These are phyloP conservation scores for Prionailurus viverrinus DNA, from an alignment of 2,113 vertebrate species.

Conservation along the genomic window DNA sequence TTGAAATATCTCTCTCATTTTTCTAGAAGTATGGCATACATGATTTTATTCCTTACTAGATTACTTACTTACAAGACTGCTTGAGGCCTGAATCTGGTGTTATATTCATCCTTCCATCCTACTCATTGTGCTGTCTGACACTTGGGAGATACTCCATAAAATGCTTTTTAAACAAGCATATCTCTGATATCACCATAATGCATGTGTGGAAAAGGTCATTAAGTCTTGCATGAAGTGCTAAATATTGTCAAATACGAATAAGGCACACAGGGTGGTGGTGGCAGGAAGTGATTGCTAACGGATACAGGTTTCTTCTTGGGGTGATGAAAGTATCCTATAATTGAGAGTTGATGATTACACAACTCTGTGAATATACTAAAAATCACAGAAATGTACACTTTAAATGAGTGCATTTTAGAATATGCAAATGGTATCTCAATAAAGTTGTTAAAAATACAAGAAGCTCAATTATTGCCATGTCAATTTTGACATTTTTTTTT, in stretches of 20 bases:
- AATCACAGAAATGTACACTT: background rate
- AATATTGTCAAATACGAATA: slow-evolving; percentile 14
- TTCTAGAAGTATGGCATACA: background rate
- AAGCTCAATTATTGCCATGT: background rate
- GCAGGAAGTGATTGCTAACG: background rate
- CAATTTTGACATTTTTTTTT: background rate
- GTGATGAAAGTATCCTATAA: slow-evolving; percentile 14
- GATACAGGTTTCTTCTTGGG: background rate
- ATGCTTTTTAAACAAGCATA: background rate
- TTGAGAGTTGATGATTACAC: background rate
- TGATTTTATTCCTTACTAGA: background rate
- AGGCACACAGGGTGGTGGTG: background rate
- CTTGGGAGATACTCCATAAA: slow-evolving; percentile 23
- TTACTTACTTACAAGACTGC: background rate
- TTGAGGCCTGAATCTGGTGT: background rate
- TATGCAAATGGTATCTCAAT: background rate
- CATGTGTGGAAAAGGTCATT: slow-evolving; percentile 8
- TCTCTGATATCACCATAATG: background rate
- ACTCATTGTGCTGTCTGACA: background rate
- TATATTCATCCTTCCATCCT: background rate
- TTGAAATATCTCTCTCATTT: background rate
- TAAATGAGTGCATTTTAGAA: background rate
- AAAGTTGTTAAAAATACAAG: background rate
- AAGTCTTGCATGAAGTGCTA: background rate
- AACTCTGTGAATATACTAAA: background rate